Evolutionary conservation across 2,888 invertebrate genomes (phyloP).

Genomic region (Erebia epiphron): DNA sequence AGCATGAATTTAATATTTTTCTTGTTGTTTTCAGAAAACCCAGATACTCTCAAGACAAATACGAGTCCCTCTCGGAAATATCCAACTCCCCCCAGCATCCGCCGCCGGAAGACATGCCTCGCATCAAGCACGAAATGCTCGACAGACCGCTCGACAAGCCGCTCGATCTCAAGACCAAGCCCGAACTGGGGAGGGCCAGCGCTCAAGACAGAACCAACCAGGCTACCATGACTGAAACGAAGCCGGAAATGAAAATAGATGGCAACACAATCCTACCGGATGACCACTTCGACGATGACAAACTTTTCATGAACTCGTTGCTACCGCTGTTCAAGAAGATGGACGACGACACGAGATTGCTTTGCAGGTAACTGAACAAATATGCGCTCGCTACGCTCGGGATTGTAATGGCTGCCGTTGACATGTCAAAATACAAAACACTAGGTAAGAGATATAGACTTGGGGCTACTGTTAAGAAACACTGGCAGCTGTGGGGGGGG

Average conservation of each 20-base stretch:
- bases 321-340: conserved; percentile 74
- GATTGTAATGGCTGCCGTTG: not conserved
- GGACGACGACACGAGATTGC: conserved; percentile 70
- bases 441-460: no score
- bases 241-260: conserved; percentile 70
- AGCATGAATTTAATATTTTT: not conserved
- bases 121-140: conserved; percentile 59
- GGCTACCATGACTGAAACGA: conserved; percentile 54
- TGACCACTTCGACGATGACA: conserved; percentile 75
- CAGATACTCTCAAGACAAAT: conserved; percentile 72
- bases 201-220: conserved; percentile 66
- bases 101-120: conserved; percentile 60
- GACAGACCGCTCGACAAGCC: conserved; percentile 55
- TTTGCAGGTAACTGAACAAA: conserved; percentile 48
- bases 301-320: conserved; percentile 72
- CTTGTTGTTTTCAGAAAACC: conserved; percentile 63
- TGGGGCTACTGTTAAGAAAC: no score
- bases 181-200: conserved; percentile 51
- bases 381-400: not conserved
- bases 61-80: conserved; percentile 72
- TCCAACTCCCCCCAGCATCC: conserved; percentile 74
- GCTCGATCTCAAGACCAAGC: conserved; percentile 65
- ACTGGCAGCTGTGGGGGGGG: no score
- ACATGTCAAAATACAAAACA: no score
- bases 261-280: conserved; percentile 71